Evolutionary conservation across 2,888 invertebrate genomes (phyloP).

Genomic region (Leptarthrus brevirostris): DNA sequence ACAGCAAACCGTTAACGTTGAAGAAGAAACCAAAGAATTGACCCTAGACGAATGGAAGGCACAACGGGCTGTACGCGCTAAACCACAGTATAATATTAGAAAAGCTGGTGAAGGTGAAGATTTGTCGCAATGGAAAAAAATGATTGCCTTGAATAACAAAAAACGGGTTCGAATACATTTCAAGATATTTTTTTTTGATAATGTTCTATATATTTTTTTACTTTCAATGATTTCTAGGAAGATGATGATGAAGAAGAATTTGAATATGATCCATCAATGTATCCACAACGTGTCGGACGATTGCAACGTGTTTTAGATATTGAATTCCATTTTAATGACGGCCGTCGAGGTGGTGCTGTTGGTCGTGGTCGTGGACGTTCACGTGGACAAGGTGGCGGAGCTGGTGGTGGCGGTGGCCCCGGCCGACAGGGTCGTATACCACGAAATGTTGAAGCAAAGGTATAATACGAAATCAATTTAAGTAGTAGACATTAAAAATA

Average conservation of each 20-base stretch:
- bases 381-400: conserved; percentile 67
- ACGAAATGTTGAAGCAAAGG: conserved; percentile 51
- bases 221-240: conserved; percentile 66
- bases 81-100: conserved; percentile 90
- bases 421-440: conserved; percentile 56
- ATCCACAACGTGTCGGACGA: conserved; percentile 86
- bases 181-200: neutral
- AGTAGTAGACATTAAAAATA: neutral
- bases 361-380: conserved; percentile 74
- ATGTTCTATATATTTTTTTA: neutral
- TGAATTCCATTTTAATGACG: conserved; percentile 88
- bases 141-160: conserved; percentile 82
- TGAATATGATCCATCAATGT: conserved; percentile 80
- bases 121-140: conserved; percentile 91
- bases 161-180: conserved; percentile 71
- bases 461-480: conserved; percentile 48
- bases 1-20: conserved; percentile 67
- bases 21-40: conserved; percentile 84
- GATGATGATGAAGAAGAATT: conserved; percentile 77
- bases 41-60: conserved; percentile 97
- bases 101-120: conserved; percentile 96
- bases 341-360: conserved; percentile 77
- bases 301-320: conserved; percentile 88
- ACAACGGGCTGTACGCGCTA: conserved; percentile 80
- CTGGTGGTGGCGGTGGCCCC: conserved; percentile 53